Conservation (phyloP, 2,113 vertebrate genomes). For the Anolis sagrei region DNA sequence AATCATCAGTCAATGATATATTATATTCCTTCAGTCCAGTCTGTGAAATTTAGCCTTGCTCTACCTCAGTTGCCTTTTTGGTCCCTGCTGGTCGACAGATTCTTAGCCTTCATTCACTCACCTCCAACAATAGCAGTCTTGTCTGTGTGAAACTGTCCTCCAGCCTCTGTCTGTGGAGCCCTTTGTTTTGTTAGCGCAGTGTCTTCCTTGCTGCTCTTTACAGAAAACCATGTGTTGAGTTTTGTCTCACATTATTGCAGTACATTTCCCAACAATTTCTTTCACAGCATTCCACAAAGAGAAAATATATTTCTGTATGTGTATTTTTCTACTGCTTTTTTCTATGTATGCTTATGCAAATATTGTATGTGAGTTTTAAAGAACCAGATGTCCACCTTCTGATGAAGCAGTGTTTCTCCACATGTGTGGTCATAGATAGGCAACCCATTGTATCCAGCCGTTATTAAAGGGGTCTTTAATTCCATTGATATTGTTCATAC, state of each 20-base stretch:
- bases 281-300: constrained; percentile 75
- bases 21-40: no score
- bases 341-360: constrained; percentile 58
- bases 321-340: constrained; percentile 81
- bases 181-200: not conserved
- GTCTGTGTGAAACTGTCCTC: not conserved
- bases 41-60: not conserved
- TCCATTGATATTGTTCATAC: not conserved
- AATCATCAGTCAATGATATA: not conserved
- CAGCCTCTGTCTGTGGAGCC: no score
- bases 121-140: not conserved
- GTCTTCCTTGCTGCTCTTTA: not conserved
- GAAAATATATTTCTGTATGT: constrained; percentile 62
- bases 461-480: not conserved
- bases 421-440: not conserved
- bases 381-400: constrained; percentile 3
- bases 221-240: not conserved
- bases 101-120: not conserved
- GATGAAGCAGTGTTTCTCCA: not conserved
- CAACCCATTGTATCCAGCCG: not conserved
- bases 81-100: no score
- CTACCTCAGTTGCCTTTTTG: not conserved
- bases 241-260: constrained; percentile 21
- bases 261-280: constrained; percentile 16
- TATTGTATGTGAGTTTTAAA: constrained; percentile 8